Evolutionary conservation across 2,888 invertebrate genomes (phyloP).

Genomic region (Epiblema foenella): DNA sequence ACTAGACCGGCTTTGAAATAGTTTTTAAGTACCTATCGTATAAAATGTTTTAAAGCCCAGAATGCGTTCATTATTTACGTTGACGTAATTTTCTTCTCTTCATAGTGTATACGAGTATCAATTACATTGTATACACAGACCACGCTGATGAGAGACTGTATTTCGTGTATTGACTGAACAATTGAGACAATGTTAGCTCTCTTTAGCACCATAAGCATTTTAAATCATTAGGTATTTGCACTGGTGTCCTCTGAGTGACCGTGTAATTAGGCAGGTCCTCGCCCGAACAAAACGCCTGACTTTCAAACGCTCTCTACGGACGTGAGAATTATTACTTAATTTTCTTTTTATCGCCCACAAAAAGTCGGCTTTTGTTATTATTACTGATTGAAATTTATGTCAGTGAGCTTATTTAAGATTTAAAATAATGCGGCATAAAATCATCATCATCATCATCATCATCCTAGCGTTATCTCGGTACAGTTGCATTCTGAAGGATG

Average conservation of each 20-base stretch:
- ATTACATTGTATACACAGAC: too few relatives aligned
- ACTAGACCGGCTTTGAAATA: too few relatives aligned
- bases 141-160: background rate
- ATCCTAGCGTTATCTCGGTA: too few relatives aligned
- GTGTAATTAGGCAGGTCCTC: constrained; percentile 75
- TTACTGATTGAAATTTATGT: constrained; percentile 24
- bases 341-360: constrained; percentile 64
- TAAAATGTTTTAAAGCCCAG: background rate
- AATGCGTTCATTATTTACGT: background rate
- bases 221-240: constrained; percentile 29
- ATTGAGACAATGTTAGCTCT: constrained; percentile 31
- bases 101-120: background rate
- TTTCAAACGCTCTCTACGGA: constrained; percentile 74
- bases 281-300: constrained; percentile 69
- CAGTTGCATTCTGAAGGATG: too few relatives aligned
- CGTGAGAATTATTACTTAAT: constrained; percentile 73
- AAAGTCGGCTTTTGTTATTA: constrained; percentile 18
- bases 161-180: constrained; percentile 13
- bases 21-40: too few relatives aligned
- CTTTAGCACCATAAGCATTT: constrained; percentile 15
- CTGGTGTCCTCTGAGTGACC: constrained; percentile 68
- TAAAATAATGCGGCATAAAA: background rate
- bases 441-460: too few relatives aligned
- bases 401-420: constrained; percentile 12
- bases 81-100: background rate